phyloP scores from a whole-genome alignment of 2,888 invertebrate species.

The Cataglyphis albicans region DNA sequence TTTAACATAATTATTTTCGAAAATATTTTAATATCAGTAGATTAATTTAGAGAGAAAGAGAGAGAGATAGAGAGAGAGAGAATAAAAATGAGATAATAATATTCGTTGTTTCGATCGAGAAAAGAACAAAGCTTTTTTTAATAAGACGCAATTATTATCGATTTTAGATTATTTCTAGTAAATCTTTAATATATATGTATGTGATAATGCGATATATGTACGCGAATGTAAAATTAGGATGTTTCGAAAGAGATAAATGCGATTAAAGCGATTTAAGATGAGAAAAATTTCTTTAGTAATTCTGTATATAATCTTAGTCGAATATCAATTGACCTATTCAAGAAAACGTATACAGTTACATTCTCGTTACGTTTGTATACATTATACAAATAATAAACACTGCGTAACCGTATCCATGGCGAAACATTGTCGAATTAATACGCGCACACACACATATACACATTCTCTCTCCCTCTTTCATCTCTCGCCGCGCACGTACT shows the following conservation, averaged over 20 bases:
- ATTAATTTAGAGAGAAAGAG: too few relatives aligned
- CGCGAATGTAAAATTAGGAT: too few relatives aligned
- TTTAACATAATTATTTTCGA: neutral
- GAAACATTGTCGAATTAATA: slow-evolving; percentile 1
- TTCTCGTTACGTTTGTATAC: neutral
- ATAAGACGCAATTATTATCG: neutral
- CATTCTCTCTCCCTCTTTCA: neutral
- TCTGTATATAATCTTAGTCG: neutral
- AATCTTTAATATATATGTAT: neutral
- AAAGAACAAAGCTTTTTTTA: neutral
- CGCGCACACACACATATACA: too few relatives aligned
- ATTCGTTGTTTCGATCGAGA: neutral
- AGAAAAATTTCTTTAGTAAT: neutral
- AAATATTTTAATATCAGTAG: neutral
- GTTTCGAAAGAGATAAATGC: neutral
- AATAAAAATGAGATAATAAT: neutral
- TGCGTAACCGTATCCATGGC: neutral
- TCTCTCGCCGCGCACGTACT: neutral
- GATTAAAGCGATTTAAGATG: neutral
- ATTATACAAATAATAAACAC: neutral
- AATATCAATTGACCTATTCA: neutral
- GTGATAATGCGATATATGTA: neutral
- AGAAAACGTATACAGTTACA: neutral
- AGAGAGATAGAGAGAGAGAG: too few relatives aligned
- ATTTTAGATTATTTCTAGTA: neutral